Conservation (phyloP, 64 coral and sea anemone species). For the Cladopsammia gracilis region DNA sequence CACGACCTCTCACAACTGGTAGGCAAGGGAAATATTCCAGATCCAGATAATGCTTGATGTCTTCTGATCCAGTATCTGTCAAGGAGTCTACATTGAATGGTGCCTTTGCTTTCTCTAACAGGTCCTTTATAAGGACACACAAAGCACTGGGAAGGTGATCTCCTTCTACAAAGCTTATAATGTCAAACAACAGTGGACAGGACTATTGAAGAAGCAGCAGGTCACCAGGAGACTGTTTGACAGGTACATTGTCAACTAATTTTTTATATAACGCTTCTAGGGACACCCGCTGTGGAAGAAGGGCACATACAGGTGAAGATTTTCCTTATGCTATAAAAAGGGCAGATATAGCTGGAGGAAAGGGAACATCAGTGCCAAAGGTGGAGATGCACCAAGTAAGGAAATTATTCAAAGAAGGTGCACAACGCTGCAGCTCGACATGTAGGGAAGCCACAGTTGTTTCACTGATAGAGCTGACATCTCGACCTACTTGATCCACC, state of each 20-base stretch:
- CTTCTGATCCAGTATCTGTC: background rate
- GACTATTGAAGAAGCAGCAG: background rate
- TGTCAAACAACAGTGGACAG: slow-evolving; percentile 1
- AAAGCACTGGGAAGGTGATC: background rate
- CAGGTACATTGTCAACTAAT: background rate
- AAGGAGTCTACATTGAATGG: background rate
- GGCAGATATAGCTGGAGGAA: background rate
- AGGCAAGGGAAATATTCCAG: slow-evolving; percentile 9
- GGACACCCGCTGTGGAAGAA: background rate
- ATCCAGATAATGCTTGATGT: background rate
- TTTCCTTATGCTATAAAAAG: background rate
- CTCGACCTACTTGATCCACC: too few species aligned
- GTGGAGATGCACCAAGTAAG: too few species aligned
- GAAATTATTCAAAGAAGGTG: too few species aligned
- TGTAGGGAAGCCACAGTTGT: too few species aligned
- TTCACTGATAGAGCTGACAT: too few species aligned
- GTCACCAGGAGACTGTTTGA: background rate
- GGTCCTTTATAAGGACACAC: background rate
- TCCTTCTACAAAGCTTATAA: background rate
- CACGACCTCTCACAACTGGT: background rate
- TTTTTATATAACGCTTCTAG: background rate
- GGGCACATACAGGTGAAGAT: background rate
- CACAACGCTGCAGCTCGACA: too few species aligned
- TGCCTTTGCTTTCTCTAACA: background rate
- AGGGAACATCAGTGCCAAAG: background rate